Percentiles rank a stretch among this genome's conserved stretches.
phyloP scores from a whole-genome alignment of 2,113 vertebrate genomes.

The Syngnathus scovelli region DNA sequence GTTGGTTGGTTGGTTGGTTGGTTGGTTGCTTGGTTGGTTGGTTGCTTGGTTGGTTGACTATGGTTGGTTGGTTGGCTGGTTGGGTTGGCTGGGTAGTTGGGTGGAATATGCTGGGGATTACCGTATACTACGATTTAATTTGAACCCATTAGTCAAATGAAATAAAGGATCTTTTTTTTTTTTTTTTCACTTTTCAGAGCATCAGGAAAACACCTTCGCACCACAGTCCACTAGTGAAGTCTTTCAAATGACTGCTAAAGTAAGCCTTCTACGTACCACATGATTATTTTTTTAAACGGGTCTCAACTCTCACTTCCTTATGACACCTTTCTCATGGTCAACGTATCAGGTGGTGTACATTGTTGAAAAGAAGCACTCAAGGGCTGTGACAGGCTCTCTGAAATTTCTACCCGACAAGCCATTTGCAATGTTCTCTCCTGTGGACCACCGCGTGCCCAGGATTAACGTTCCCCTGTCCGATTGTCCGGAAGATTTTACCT shows the following conservation, averaged over 20 bases:
- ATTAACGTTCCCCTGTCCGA: slow-evolving; percentile 81
- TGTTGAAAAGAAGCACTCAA: slow-evolving; percentile 88
- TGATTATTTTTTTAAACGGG: background rate
- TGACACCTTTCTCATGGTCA: background rate
- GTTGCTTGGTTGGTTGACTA: no score
- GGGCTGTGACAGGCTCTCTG: slow-evolving; percentile 86
- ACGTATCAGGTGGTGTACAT: slow-evolving; percentile 86
- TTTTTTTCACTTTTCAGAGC: slow-evolving; percentile 10
- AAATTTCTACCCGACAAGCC: slow-evolving; percentile 85
- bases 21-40: no score
- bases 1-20: no score
- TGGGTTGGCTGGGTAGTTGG: no score
- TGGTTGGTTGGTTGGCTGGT: no score
- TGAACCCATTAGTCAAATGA: background rate
- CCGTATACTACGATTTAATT: background rate
- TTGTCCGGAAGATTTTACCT: slow-evolving; percentile 81
- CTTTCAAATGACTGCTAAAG: slow-evolving; percentile 89
- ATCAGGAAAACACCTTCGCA: slow-evolving; percentile 19
- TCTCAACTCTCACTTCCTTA: background rate
- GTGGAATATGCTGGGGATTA: background rate
- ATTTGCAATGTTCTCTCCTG: slow-evolving; percentile 89
- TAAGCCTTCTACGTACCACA: slow-evolving; percentile 47
- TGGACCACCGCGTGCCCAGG: slow-evolving; percentile 91
- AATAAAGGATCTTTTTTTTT: background rate
- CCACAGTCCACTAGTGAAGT: slow-evolving; percentile 62